A percentile compares a stretch with the other conserved stretches of the same genome.
phyloP scores from a whole-genome alignment of 2,113 vertebrate genomes.

The Poecilia latipinna region DNA sequence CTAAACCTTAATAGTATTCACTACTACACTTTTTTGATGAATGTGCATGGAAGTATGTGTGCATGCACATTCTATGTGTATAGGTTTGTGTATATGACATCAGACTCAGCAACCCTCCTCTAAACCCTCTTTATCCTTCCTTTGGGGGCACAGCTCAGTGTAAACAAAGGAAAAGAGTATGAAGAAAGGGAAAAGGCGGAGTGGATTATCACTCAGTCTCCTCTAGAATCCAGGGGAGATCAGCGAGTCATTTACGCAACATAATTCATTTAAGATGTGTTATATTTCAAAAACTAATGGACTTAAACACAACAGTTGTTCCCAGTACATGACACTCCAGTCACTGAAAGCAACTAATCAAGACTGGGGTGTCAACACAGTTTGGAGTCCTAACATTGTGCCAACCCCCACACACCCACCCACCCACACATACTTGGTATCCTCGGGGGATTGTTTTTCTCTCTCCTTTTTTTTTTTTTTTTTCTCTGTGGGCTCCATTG shows the following conservation, averaged over 20 bases:
- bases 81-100: slow-evolving; percentile 56
- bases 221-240: slow-evolving; percentile 69
- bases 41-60: slow-evolving; percentile 8
- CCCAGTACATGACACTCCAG: slow-evolving; percentile 50
- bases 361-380: slow-evolving; percentile 18
- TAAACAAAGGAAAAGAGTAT: slow-evolving; percentile 71
- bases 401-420: not conserved
- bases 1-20: slow-evolving; percentile 27
- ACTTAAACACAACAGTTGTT: slow-evolving; percentile 62
- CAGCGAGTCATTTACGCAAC: slow-evolving; percentile 72
- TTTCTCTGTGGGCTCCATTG: slow-evolving; percentile 4
- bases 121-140: slow-evolving; percentile 78
- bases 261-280: slow-evolving; percentile 73
- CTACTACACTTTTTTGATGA: slow-evolving; percentile 18
- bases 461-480: not conserved
- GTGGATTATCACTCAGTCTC: slow-evolving; percentile 75
- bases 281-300: slow-evolving; percentile 69
- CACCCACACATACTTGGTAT: not conserved
- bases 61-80: not conserved
- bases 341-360: slow-evolving; percentile 43
- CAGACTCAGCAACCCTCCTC: slow-evolving; percentile 55
- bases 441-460: slow-evolving; percentile 24
- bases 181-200: slow-evolving; percentile 67
- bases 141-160: slow-evolving; percentile 75
- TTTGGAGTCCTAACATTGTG: slow-evolving; percentile 13